These are phyloP conservation scores for Ladona fulva DNA, from an alignment of 1,140 invertebrate species.

Conservation along the genomic window DNA sequence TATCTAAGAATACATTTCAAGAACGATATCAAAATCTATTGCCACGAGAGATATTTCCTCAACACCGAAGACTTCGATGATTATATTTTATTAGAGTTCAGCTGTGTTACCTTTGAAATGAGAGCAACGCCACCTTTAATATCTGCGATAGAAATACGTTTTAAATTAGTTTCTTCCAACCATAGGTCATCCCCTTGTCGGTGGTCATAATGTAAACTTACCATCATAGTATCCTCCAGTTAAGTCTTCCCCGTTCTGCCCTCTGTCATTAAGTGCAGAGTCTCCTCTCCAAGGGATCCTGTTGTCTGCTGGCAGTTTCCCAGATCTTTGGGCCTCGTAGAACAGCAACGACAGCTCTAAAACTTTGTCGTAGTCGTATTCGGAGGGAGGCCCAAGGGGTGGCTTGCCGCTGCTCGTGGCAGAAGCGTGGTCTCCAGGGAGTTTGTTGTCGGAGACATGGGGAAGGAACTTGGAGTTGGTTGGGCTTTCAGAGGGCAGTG, in stretches of 20 bases:
- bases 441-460: background rate
- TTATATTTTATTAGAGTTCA: no score
- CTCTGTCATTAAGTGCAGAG: conserved; percentile 46
- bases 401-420: background rate
- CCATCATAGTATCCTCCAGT: conserved; percentile 60
- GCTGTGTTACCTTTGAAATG: no score
- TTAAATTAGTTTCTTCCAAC: no score
- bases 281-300: conserved; percentile 49
- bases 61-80: no score
- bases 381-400: background rate
- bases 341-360: conserved; percentile 48
- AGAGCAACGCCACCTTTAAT: no score
- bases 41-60: no score
- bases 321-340: conserved; percentile 56
- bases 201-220: no score
- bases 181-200: no score
- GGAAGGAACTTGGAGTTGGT: background rate
- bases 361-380: conserved; percentile 43
- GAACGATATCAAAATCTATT: no score
- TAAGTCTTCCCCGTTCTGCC: conserved; percentile 46
- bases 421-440: background rate
- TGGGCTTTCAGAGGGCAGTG: background rate
- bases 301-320: conserved; percentile 45
- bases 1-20: no score
- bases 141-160: no score